These are phyloP conservation scores for Argyra leucocephala DNA, from an alignment of 2,888 invertebrate species.

Conservation along the genomic window DNA sequence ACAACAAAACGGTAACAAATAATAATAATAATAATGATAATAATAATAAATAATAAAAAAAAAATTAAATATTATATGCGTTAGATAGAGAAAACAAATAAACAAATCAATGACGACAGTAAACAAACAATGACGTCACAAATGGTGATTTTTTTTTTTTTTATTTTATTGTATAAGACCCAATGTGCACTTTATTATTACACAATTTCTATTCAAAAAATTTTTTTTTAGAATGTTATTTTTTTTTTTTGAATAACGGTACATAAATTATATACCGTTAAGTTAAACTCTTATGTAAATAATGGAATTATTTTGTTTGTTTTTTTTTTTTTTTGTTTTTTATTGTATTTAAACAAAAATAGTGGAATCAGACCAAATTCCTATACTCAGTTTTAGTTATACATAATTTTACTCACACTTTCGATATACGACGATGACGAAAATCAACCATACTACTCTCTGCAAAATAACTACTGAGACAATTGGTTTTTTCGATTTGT, in stretches of 20 bases:
- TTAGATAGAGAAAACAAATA: background rate
- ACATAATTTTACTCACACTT: too few relatives aligned
- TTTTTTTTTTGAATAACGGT: background rate
- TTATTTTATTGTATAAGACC: too few relatives aligned
- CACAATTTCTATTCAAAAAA: background rate
- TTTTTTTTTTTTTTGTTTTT: too few relatives aligned
- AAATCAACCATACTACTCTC: too few relatives aligned
- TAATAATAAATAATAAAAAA: background rate
- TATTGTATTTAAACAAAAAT: too few relatives aligned
- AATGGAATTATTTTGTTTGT: too few relatives aligned
- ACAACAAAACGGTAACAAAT: background rate
- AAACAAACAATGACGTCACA: background rate
- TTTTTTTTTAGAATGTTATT: background rate
- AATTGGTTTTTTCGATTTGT: too few relatives aligned
- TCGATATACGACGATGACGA: too few relatives aligned
- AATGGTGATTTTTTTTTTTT: background rate
- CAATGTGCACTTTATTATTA: background rate
- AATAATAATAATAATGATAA: background rate
- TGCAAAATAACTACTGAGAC: too few relatives aligned
- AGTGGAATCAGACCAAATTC: too few relatives aligned
- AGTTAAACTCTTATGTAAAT: background rate
- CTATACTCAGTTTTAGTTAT: too few relatives aligned
- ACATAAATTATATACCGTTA: background rate
- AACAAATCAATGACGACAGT: background rate
- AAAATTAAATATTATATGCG: background rate